Base-by-base conservation (phyloP, 2,797 vertebrate species). In the Lagocephalus sceleratus region DNA sequence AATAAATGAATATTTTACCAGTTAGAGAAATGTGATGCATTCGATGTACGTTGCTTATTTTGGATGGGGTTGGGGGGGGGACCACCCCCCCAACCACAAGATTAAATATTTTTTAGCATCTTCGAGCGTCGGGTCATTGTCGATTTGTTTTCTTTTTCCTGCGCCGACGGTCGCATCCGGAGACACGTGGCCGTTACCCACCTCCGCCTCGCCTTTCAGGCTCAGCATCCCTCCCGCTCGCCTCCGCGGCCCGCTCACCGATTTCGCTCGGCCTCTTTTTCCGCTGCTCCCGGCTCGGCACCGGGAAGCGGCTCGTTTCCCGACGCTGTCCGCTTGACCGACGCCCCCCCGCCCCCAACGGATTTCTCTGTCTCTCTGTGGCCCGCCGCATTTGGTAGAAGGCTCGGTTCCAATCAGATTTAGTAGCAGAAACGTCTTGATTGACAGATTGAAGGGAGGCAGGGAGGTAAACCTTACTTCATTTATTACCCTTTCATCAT, bases 81-180 rank as follows among this genome's bases (percentile, higher is more conserved):
- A 23, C 3, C 21, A 21, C n/a, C n/a, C n/a, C n/a, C n/a, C n/a
- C n/a, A 48, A 53, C 51, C 60, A 82, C 40, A 46, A 85, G 64
- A 89, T 83, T 86, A 87, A 90, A 91, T 88, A 87, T 88, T 90
- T 92, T 90, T 84, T 87, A 86, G 76, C 78, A 83, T 80, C 79
- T 86, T 73, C 52, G 51, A 54, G n/a, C 39, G 47, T 57, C n/a
- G 64, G 66, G 35, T 64, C 51, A 59, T 44, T 66, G 35, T 16
- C 32, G 25, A 44, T 48, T 2, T 57, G 40, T 59, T 14, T 57
- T 52, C 66, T 29, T 59, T 14, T 57, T 52, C 66, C 35, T 19
- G 54, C 55, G 64, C 29, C 7, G 1, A 38, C 2, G 1, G 4
- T 14, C n/a, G n/a, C n/a, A n/a, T n/a, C n/a, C n/a, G n/a, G n/a